Evolutionary conservation across 2,888 invertebrate species (phyloP).

Genomic region (Scaptomyza caliginosa): DNA sequence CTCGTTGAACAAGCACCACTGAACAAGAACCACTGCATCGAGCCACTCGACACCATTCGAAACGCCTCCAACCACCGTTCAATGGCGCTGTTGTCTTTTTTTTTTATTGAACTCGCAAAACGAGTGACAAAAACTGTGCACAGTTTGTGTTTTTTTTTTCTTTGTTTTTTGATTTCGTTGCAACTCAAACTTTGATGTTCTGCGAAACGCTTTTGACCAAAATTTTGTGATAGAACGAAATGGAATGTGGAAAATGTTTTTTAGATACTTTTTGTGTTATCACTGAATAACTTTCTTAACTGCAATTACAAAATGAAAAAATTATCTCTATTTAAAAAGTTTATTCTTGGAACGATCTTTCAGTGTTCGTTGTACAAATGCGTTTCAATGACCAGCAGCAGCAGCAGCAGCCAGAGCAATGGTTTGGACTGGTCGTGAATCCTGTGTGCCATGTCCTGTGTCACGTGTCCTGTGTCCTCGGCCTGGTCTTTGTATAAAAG

Average conservation of each 20-base stretch:
- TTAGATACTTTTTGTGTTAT: background rate
- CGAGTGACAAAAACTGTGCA: constrained; percentile 54
- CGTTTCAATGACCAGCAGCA: constrained; percentile 57
- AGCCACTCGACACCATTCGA: constrained; percentile 49
- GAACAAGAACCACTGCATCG: constrained; percentile 7
- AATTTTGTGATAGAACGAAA: background rate
- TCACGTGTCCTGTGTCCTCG: constrained; percentile 19
- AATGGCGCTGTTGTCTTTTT: constrained; percentile 43
- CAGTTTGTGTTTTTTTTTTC: constrained; percentile 1
- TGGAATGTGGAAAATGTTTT: background rate
- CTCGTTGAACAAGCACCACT: constrained; percentile 59
- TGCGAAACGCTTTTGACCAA: background rate
- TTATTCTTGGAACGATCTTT: constrained; percentile 1
- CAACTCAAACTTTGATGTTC: background rate
- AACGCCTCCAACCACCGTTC: constrained; percentile 11
- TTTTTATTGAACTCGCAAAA: constrained; percentile 59
- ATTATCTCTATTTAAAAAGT: too few species aligned
- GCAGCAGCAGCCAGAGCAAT: constrained; percentile 13
- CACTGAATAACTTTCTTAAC: too few species aligned
- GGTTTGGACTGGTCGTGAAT: constrained; percentile 27
- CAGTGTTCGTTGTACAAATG: constrained; percentile 48
- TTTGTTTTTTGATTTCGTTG: background rate
- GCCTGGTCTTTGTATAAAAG: constrained; percentile 68
- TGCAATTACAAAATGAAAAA: too few species aligned
- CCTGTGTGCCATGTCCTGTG: constrained; percentile 13